Evolutionary conservation across 2,888 invertebrate species (phyloP), one percentile per base, ranked within the genome.

Genomic region (Rhagonycha lutea): DNA sequence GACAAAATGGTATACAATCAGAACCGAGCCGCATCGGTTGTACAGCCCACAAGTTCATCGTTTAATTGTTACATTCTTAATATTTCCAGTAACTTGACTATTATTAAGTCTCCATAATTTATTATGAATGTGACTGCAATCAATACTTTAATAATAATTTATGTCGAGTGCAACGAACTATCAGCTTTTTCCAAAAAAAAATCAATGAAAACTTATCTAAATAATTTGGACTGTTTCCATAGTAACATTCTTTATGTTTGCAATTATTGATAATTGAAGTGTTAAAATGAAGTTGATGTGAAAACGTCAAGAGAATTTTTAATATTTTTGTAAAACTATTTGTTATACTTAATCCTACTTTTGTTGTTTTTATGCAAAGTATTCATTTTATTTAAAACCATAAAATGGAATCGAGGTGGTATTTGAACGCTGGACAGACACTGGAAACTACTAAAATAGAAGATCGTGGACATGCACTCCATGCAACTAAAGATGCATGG

Each of bases 371-470:
- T 28, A 18, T 28, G 8, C 8, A 8, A 2, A 8, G 28, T 28
- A n/a, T n/a, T 7, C n/a, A n/a, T 47, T 47, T 47, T 47, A 7
- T 47, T n/a, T 47, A 2, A 47, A 47, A n/a, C 0, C 47, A 8
- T 11, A 69, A 69, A 32, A 86, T 87, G 86, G 86, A 86, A 80
- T 83, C 85, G 5, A 79, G 81, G 68, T 86, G 85, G 86, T 85
- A 85, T 73, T 78, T 86, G 11, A 84, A 84, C 68, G 81, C 84
- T 5, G 87, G 86, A 2, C 85, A 86, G 82, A 84, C 81, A 11
- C 47, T 84, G 61, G 82, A 83, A 79, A 85, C 84, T 60, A 86
- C 86, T 1, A 85, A 83, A 78, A 85, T 86, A 63, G 82, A 83
- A 28, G 85, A 87, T 14, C 80, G 86, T 14, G 82, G 79, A 5